Evolutionary conservation across 2,888 invertebrate genomes (phyloP), one percentile per base, ranked within the genome.

Genomic region (Linyphia triangularis): DNA sequence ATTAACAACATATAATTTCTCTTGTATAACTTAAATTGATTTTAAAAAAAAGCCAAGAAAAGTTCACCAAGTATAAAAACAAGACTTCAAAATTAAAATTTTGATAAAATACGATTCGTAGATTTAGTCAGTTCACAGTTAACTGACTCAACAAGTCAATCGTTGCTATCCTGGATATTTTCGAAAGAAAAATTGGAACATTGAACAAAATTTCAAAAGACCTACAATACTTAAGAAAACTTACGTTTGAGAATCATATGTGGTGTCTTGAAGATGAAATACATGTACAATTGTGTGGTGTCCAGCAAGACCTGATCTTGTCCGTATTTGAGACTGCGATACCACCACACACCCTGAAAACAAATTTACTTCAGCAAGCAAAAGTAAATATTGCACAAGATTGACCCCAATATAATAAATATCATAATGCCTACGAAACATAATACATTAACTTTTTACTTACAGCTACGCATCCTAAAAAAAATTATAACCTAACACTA

Each of bases 211-310:
- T n/a, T n/a, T n/a, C n/a, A n/a, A n/a, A n/a, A n/a, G n/a, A n/a
- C n/a, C n/a, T n/a, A n/a, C n/a, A n/a, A n/a, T n/a, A n/a, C n/a
- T n/a, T 7, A 26, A 28, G 13, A 16, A 22, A 77, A 78, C 93
- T 91, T 91, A 94, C 99, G 95, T 93, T 98, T 99, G 72, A 99
- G 93, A 77, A 97, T 95, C 97, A 99, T 99, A 90, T 96, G 96
- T 0, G 98, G 97, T 7, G 98, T 98, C 94, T 98, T 98, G 92
- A 98, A 96, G 92, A 99, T 97, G 93, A 98, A 99, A 92, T 96
- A 97, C 92, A 96, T 97, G 93, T 98, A 99, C 94, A 99, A 95
- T 92, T 98, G 96, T 6, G 98, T 97, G n/a, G 99, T 99, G 92
- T 98, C 97, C 88, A 99, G 93, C 16, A 99, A 94, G 1, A 99